Conservation (phyloP, 2,888 invertebrate genomes). For the Merodon equestris region DNA sequence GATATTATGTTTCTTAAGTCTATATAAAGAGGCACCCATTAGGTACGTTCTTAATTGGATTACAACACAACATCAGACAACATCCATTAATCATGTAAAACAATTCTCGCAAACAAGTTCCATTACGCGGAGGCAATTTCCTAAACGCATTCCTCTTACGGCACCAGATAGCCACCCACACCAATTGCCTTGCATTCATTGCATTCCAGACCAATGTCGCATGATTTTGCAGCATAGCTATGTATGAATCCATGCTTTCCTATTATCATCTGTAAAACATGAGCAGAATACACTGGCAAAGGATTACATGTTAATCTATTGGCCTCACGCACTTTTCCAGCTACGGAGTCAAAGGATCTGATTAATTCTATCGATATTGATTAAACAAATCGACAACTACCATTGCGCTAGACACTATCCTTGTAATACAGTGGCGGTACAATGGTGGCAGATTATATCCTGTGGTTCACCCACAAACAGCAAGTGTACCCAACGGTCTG, state of each 20-base stretch:
- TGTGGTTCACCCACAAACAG: background rate
- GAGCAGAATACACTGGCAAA: background rate
- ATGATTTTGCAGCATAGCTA: background rate
- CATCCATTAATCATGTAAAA: constrained; percentile 3
- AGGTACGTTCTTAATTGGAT: too few species aligned
- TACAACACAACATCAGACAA: background rate
- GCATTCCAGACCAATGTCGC: constrained; percentile 29
- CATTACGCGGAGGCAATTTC: constrained; percentile 1
- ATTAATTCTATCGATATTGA: constrained; percentile 56
- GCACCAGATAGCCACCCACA: background rate
- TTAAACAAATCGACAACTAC: constrained; percentile 59
- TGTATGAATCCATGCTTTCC: constrained; percentile 6
- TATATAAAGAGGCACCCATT: too few species aligned
- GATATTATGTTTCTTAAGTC: too few species aligned
- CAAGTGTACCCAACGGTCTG: background rate
- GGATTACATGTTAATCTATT: constrained; percentile 21
- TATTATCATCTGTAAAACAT: constrained; percentile 26
- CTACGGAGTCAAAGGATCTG: constrained; percentile 27
- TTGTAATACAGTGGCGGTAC: constrained; percentile 27
- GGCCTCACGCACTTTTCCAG: constrained; percentile 57
- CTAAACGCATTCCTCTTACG: background rate
- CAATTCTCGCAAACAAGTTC: background rate
- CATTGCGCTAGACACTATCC: constrained; percentile 2
- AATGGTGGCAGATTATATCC: background rate
- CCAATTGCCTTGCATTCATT: constrained; percentile 39